Evolutionary conservation across 1,140 invertebrate genomes (phyloP), one percentile per base, ranked within the genome.

Genomic region (Orchesella cincta): DNA sequence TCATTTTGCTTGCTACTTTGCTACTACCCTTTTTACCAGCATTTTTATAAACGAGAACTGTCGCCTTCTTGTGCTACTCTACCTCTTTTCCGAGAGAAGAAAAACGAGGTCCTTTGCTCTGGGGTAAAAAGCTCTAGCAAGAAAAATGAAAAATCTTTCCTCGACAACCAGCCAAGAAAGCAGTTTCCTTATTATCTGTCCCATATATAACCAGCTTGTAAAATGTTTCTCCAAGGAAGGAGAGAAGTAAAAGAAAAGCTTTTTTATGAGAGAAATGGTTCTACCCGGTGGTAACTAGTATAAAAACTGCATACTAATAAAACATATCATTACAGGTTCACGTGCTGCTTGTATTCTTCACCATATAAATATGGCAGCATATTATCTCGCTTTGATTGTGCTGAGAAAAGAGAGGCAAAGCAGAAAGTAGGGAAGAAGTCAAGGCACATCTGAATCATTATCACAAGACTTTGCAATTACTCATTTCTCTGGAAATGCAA

Each of bases 391-490:
- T 8, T n/a, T 46, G 39, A 46, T 46, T 46, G 39, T 46, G 39
- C 39, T 46, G 18, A 8, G 39, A 46, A 46, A 46, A 46, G 5
- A 18, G 39, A 46, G 5, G 18, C 18, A 18, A 46, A 46, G 18
- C 39, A 18, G 18, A 46, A 46, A 46, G 39, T 46, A 18, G 39
- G 39, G 39, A 46, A 57, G 52, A 26, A 57, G 52, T 26, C 52
- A 57, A 23, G 52, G 14, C 52, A 57, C 52, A 57, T n/a, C 52
- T 57, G 52, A 57, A 76, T 79, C 78, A 79, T 79, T 79, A 79
- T 79, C 75, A 62, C 71, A 64, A 73, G 28, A 77, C 74, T 79
- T 62, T 73, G 75, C 76, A 79, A 79, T 79, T 79, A 79, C 78
- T 79, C 78, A 79, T 79, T 79, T 77, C 34, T 35, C 52, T 75